phyloP scores from a whole-genome alignment of 2,113 vertebrate genomes.

The Menidia beryllina region DNA sequence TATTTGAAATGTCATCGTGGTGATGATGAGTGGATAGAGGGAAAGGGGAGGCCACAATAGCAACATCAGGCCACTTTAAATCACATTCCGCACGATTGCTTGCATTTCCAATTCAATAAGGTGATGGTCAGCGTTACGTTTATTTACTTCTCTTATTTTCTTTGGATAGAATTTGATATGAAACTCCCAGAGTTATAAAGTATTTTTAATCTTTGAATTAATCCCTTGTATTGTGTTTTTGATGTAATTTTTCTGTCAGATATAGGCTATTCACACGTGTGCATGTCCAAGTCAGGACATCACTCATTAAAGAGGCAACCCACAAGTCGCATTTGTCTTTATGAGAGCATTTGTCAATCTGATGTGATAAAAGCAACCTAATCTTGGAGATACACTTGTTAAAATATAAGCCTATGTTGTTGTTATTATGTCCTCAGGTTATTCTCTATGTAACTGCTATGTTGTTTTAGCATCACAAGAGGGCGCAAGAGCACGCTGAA shows the following conservation, averaged over 20 bases:
- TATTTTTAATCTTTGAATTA: neutral
- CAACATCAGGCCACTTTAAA: neutral
- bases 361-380: neutral
- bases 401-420: too few species aligned
- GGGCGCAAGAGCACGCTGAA: too few species aligned
- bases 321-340: neutral
- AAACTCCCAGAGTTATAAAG: neutral
- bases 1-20: slow-evolving; percentile 34
- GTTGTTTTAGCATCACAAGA: too few species aligned
- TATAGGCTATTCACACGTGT: neutral
- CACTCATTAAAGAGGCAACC: neutral
- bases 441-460: too few species aligned
- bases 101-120: neutral
- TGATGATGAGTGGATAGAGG: slow-evolving; percentile 4
- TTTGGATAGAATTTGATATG: neutral
- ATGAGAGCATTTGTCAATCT: slow-evolving; percentile 1
- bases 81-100: neutral
- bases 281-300: neutral
- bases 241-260: neutral
- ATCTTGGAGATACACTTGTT: neutral
- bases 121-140: neutral
- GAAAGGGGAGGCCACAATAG: neutral
- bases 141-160: neutral
- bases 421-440: too few species aligned
- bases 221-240: neutral